phyloP scores from a whole-genome alignment of 2,888 invertebrate species.

The Aromia moschata region DNA sequence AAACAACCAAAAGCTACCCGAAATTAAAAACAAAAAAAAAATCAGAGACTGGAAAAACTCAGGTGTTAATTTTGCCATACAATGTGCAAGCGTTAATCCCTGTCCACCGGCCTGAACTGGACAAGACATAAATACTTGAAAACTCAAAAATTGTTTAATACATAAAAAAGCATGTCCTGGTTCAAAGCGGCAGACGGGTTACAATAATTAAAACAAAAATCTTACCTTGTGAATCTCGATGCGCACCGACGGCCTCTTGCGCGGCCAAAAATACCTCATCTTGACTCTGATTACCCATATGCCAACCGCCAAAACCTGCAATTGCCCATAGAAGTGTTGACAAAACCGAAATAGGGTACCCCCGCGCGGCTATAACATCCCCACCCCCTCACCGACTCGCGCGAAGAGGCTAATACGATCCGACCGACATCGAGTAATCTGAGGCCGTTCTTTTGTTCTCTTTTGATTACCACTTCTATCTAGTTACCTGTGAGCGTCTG shows the following conservation, averaged over 20 bases:
- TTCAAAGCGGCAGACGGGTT: slow-evolving; percentile 47
- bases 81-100: slow-evolving; percentile 51
- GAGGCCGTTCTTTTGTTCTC: no score
- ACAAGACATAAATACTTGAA: slow-evolving; percentile 11
- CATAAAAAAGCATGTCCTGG: slow-evolving; percentile 11
- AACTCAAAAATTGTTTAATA: background rate
- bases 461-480: no score
- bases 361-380: no score
- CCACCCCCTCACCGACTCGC: no score
- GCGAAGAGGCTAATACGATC: no score
- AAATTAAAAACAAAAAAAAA: slow-evolving; percentile 46
- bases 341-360: slow-evolving; percentile 17
- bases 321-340: slow-evolving; percentile 20
- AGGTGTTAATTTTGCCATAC: slow-evolving; percentile 61
- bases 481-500: no score
- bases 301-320: slow-evolving; percentile 85
- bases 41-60: slow-evolving; percentile 63
- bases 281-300: slow-evolving; percentile 82
- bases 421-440: no score
- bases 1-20: slow-evolving; percentile 49
- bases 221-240: slow-evolving; percentile 94
- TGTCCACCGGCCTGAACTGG: slow-evolving; percentile 42
- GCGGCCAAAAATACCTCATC: slow-evolving; percentile 87
- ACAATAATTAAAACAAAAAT: slow-evolving; percentile 62
- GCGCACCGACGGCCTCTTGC: slow-evolving; percentile 79